Evolutionary conservation across 2,797 vertebrate genomes (phyloP), one percentile per base, ranked within the genome.

Genomic region (Acrossocheilus fasciatus): DNA sequence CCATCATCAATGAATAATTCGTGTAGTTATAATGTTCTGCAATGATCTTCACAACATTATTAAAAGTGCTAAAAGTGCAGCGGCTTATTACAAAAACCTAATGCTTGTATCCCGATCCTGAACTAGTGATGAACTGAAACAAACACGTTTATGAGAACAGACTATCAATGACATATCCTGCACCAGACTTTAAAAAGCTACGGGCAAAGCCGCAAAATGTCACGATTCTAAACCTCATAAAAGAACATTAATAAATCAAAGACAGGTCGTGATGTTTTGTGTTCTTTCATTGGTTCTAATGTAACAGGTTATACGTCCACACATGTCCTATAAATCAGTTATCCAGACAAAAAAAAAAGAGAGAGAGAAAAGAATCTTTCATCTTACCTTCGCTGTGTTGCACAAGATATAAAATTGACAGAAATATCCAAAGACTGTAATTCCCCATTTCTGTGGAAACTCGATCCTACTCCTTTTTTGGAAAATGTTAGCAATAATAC

Each of bases 351-450:
- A 43, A 43, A 50, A 36, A n/a, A 45, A 34, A 36, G 1, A 26
- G 26, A 82, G 17, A 50, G 7, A 54, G 50, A 45, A 64, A 20
- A 73, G 17, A 36, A 83, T 4, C 45, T 64, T 39, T 77, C 20
- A 57, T 73, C 93, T 93, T 91, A 96, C 96, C 96, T 92, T 95
- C 94, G 86, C 92, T 93, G 54, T 88, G 74, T 62, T 92, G 93
- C 87, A 93, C 89, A 79, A 94, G 88, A 87, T 93, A 92, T 92
- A 95, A 90, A 92, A 95, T 90, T 79, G 93, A 91, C 90, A 96
- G 90, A 91, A 96, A 95, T 94, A 96, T 95, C 95, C 96, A 96
- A 93, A 92, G 93, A 92, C 93, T 96, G 95, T 96, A 95, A 93
- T 95, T 94, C 94, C 95, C 94, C 96, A 96, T 96, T 93, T 94